Base-by-base conservation (phyloP, 2,797 vertebrate species). In the Pelodytes ibericus region DNA sequence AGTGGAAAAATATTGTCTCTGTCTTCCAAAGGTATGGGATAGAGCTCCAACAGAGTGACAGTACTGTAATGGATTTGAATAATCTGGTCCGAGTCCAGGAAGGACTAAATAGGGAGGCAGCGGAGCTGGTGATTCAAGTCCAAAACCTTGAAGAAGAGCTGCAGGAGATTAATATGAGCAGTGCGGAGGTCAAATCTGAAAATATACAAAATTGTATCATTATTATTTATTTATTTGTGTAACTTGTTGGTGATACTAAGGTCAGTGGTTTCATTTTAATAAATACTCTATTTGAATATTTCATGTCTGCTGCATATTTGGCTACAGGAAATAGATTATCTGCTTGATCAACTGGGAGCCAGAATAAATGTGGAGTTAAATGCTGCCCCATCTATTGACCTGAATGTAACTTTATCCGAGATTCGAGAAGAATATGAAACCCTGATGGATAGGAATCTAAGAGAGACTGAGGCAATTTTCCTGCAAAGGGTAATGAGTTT, bases 171-270 rank as follows among this genome's bases (percentile, higher is more conserved):
- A 91, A 83, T 80, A 83, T 24, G 6, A 85, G 11, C 75, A 91
- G 94, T 0, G 47, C 86, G 58, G 86, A 93, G 91, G 94, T 93
- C n/a, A n/a, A 56, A 85, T 80, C 7, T 26, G 24, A 53, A 15
- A 11, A 15, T 9, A 63, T 18, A 2, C 30, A 7, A 47, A 4
- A 31, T 47, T 61, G 2, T 15, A 15, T 47, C 33, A 36, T 47
- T 47, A 47, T 18, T 3, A 47, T 47, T 0, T 47, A 47, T 47
- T 15, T 47, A 4, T 47, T 16, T n/a, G 2, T 20, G 1, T 47
- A 27, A 8, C 13, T 66, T 27, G 16, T 2, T 24, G 1, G 25
- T 69, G 26, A 49, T 16, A 56, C 9, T 10, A 30, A 36, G 33
- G 33, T 36, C 33, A 36, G 33, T 6, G 5, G 11, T 36, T 36